Evolutionary conservation across 2,888 invertebrate species (phyloP).

Genomic region (Hypsopygia costalis): DNA sequence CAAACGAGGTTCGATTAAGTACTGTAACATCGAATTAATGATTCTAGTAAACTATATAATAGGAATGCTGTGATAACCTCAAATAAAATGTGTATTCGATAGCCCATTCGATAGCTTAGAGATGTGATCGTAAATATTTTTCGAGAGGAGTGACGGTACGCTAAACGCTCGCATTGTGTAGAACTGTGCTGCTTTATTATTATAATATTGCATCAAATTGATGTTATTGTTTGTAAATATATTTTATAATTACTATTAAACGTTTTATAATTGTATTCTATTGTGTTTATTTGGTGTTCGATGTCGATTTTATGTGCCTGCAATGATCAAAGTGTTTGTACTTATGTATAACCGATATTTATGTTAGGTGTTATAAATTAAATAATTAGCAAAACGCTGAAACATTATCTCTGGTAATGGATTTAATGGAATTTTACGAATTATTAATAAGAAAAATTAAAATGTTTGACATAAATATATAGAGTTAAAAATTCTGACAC

Average conservation of each 20-base stretch:
- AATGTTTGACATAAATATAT: no score
- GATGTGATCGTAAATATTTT: conserved; percentile 7
- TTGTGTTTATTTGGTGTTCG: not conserved
- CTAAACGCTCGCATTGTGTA: conserved; percentile 39
- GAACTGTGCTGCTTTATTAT: conserved; percentile 50
- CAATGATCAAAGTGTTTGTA: no score
- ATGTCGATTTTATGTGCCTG: no score
- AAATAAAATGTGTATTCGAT: not conserved
- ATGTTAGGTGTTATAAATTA: no score
- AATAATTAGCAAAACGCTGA: no score
- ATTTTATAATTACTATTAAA: conserved; percentile 67
- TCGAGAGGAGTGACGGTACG: conserved; percentile 23
- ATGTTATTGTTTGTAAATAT: conserved; percentile 76
- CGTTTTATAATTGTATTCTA: conserved; percentile 45
- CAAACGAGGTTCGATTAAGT: no score
- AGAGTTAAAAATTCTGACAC: no score
- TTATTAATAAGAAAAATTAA: no score
- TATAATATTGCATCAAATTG: conserved; percentile 73
- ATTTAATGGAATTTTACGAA: no score
- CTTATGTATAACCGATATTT: no score
- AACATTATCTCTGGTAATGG: no score
- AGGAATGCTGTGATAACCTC: conserved; percentile 13
- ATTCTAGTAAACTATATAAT: not conserved
- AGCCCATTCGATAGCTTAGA: not conserved
- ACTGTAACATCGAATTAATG: not conserved